A percentile compares a stretch with the other conserved stretches of the same genome.
Conservation (phyloP, 2,888 invertebrate genomes). For the Luffia ferchaultella region DNA sequence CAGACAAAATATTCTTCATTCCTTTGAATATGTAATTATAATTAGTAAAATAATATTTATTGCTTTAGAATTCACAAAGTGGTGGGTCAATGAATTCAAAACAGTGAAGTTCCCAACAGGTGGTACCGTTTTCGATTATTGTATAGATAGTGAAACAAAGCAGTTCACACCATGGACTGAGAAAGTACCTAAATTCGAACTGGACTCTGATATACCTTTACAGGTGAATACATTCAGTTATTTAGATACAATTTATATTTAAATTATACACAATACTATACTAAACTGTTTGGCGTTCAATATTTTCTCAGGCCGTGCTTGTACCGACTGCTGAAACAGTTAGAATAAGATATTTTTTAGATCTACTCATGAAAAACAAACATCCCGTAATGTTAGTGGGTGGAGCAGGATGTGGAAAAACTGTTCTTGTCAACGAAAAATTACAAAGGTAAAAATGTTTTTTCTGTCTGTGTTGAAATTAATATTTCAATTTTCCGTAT, state of each 20-base stretch:
- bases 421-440: conserved; percentile 80
- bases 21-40: neutral
- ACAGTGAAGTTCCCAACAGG: conserved; percentile 89
- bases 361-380: conserved; percentile 85
- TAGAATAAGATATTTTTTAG: conserved; percentile 86
- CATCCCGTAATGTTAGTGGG: conserved; percentile 96
- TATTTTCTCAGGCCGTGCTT: conserved; percentile 79
- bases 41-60: conserved; percentile 25
- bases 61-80: conserved; percentile 91
- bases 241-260: neutral
- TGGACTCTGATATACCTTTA: conserved; percentile 90
- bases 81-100: conserved; percentile 98
- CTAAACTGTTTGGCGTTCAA: neutral
- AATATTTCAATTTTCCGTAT: conserved; percentile 39
- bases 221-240: conserved; percentile 62
- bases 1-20: neutral
- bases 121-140: conserved; percentile 96
- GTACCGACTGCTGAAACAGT: conserved; percentile 96
- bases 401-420: conserved; percentile 93
- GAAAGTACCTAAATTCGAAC: conserved; percentile 86
- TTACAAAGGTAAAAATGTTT: conserved; percentile 57
- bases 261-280: conserved; percentile 3
- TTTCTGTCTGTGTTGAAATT: neutral
- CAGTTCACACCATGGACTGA: conserved; percentile 92
- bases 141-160: conserved; percentile 89